Evolutionary conservation across 2,113 vertebrate genomes (phyloP), one percentile per base, ranked within the genome.

Genomic region (Hymenochirus boettgeri): DNA sequence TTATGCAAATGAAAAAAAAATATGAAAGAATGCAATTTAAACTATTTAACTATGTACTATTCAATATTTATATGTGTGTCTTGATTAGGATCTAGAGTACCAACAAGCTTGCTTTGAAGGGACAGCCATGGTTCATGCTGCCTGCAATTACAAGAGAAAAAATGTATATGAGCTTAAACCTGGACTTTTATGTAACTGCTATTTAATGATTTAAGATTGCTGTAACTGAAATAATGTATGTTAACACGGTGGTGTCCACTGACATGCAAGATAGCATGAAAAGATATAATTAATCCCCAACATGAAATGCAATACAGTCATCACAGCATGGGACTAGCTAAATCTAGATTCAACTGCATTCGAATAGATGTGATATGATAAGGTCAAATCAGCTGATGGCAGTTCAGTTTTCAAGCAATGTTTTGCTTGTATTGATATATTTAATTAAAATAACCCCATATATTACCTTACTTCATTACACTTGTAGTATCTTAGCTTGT

Each of bases 341-440:
- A 42, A 5, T 17, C 15, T 15, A 42, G 39, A 42, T 42, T 42
- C 7, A 17, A 42, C 39, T 42, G 39, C 39, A 42, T 42, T n/a
- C n/a, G 39, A 13, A 42, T 15, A 42, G 39, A 42, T 42, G 39
- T 42, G 39, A 42, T 42, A 42, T 42, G 39, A 42, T 42, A 42
- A 42, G 5, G 39, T 42, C 39, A 42, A 17, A n/a, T 42, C 39
- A 42, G 39, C 39, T 42, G 39, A 13, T n/a, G 39, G 6, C n/a
- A n/a, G 39, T 18, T 42, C 17, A n/a, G 39, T 42, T 42, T 42
- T 7, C 19, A 7, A 48, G 46, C 19, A 22, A 48, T 23, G 46
- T 48, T 48, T 23, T 22, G 7, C 7, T 48, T 48, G 3, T 22
- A 12, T 7, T 22, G 46, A 48, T 9, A 21, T 22, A 48, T 3